These are phyloP conservation scores for Papilio dardanus DNA, from an alignment of 1,140 invertebrate species.

Conservation along the genomic window DNA sequence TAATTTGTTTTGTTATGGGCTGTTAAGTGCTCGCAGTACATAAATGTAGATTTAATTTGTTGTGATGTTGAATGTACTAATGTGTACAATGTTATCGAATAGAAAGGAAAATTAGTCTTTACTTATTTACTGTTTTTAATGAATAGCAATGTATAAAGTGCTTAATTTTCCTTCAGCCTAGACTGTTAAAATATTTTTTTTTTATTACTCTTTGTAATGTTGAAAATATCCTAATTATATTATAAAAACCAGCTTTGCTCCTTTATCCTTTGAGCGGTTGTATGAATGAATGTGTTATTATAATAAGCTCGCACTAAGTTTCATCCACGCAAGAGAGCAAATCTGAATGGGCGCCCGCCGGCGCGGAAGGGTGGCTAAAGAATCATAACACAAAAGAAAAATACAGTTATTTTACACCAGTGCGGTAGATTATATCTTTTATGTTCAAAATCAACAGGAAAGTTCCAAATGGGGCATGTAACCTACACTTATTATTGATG, in stretches of 20 bases:
- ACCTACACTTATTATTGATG: constrained; percentile 80
- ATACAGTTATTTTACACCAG: constrained; percentile 80
- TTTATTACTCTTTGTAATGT: background rate
- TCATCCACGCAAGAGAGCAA: constrained; percentile 49
- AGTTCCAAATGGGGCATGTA: constrained; percentile 80
- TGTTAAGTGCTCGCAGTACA: constrained; percentile 8
- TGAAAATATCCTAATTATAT: constrained; percentile 18
- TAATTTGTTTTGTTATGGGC: constrained; percentile 25
- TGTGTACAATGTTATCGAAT: background rate
- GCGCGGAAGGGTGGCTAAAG: constrained; percentile 60
- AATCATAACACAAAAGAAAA: constrained; percentile 79
- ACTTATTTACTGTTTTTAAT: too few species aligned
- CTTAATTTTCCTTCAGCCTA: background rate
- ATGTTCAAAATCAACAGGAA: constrained; percentile 81
- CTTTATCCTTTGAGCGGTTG: background rate
- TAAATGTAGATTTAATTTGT: constrained; percentile 12
- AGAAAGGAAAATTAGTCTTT: background rate
- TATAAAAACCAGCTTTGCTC: background rate
- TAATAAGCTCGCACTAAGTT: constrained; percentile 57
- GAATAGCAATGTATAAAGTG: too few species aligned
- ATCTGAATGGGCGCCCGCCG: constrained; percentile 59
- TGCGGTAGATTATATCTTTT: constrained; percentile 81
- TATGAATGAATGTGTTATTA: constrained; percentile 19
- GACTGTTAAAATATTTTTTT: background rate
- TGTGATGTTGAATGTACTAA: background rate